These are phyloP conservation scores for Ceyx margarethae DNA, from an alignment of 2,113 vertebrate species.

Conservation along the genomic window DNA sequence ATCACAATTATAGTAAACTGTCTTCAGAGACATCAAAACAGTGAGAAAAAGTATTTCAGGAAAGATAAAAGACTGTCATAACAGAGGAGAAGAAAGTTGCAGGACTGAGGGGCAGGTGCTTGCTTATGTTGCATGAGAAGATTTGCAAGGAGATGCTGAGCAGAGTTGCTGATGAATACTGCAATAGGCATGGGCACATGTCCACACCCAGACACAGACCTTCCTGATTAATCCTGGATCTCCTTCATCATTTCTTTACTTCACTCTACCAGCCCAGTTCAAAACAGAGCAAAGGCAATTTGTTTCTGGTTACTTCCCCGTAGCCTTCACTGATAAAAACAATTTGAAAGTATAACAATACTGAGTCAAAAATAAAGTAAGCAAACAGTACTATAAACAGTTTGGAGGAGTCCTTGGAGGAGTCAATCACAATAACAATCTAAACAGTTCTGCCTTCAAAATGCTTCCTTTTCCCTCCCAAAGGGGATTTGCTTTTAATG, in stretches of 20 bases:
- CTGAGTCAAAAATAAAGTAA: neutral
- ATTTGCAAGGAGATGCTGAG: neutral
- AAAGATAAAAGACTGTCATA: neutral
- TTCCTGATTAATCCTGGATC: neutral
- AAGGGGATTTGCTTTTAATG: neutral
- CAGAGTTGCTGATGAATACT: neutral
- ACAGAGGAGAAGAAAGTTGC: neutral
- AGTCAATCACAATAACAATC: neutral
- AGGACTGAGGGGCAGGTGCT: neutral
- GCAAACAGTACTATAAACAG: neutral
- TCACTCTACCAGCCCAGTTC: neutral
- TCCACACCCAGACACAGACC: neutral
- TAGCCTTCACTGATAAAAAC: neutral
- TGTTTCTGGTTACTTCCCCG: neutral
- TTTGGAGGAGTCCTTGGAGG: neutral
- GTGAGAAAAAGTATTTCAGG: neutral
- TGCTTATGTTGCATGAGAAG: fast-evolving
- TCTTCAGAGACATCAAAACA: neutral
- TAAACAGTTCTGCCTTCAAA: neutral
- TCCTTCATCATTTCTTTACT: neutral
- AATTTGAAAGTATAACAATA: neutral
- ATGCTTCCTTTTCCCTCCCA: neutral
- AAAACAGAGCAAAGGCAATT: neutral
- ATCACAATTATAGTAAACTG: neutral
- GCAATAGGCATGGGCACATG: neutral